Percentiles rank a stretch among this genome's conserved stretches.
phyloP scores from a whole-genome alignment of 2,888 invertebrate genomes.

The Seira musarum region DNA sequence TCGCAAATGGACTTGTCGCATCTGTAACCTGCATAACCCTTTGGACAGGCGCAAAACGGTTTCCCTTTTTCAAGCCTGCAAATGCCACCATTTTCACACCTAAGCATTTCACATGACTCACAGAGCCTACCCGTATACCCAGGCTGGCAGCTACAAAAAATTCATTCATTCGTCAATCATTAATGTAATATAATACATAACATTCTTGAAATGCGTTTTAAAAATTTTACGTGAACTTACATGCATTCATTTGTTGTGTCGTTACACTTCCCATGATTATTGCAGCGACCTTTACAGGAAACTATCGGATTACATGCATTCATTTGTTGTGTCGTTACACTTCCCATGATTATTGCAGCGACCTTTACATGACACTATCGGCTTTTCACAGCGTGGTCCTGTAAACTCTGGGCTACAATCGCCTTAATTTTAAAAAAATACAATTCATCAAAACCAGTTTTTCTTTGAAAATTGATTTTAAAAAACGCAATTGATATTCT shows the following conservation, averaged over 20 bases:
- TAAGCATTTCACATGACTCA: slow-evolving; percentile 76
- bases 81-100: slow-evolving; percentile 78
- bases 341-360: neutral
- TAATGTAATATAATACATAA: too few species aligned
- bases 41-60: slow-evolving; percentile 73
- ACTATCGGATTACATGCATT: too few species aligned
- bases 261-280: slow-evolving; percentile 78
- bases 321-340: slow-evolving; percentile 71
- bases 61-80: slow-evolving; percentile 73
- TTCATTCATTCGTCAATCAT: too few species aligned
- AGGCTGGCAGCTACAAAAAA: slow-evolving; percentile 76
- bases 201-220: too few species aligned
- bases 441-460: too few species aligned
- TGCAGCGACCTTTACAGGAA: slow-evolving; percentile 76
- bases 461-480: neutral
- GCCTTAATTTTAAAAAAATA: too few species aligned
- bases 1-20: slow-evolving; percentile 74
- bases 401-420: slow-evolving; percentile 79
- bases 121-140: slow-evolving; percentile 75
- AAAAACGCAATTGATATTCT: slow-evolving; percentile 3
- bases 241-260: slow-evolving; percentile 69
- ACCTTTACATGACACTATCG: slow-evolving; percentile 72
- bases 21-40: slow-evolving; percentile 75
- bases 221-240: too few species aligned
- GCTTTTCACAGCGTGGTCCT: slow-evolving; percentile 79